phyloP scores from a whole-genome alignment of 2,888 invertebrate species.

The Plusia festucae region DNA sequence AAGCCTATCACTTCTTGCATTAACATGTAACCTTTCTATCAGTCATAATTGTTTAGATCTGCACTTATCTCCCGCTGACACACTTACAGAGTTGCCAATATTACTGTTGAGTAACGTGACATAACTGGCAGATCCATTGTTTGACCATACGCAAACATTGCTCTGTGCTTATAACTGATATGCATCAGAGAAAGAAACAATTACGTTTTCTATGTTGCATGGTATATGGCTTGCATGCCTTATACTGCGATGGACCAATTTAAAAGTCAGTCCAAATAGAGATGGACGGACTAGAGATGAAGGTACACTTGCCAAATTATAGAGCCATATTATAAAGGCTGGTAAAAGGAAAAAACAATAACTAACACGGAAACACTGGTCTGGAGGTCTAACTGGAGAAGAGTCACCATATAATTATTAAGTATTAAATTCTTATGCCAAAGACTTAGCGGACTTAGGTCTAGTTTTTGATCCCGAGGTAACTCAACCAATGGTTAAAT shows the following conservation, averaged over 20 bases:
- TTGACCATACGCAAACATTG: neutral
- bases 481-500: too few relatives aligned
- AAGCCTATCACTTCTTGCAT: constrained; percentile 6
- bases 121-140: constrained; percentile 24
- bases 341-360: too few relatives aligned
- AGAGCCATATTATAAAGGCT: too few relatives aligned
- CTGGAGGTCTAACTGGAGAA: too few relatives aligned
- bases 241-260: neutral
- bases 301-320: too few relatives aligned
- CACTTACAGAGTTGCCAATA: constrained; percentile 15
- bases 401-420: too few relatives aligned
- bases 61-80: constrained; percentile 31
- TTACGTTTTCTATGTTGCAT: neutral
- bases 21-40: constrained; percentile 6
- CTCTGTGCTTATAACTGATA: neutral
- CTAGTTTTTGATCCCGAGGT: too few relatives aligned
- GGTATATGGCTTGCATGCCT: neutral
- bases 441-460: too few relatives aligned
- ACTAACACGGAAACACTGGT: too few relatives aligned
- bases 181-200: neutral
- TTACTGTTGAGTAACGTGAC: constrained; percentile 31
- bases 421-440: too few relatives aligned
- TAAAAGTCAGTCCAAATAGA: neutral
- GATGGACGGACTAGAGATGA: too few relatives aligned
- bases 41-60: constrained; percentile 16